phyloP scores from a whole-genome alignment of 2,113 vertebrate species.

The Micronisus gabar region DNA sequence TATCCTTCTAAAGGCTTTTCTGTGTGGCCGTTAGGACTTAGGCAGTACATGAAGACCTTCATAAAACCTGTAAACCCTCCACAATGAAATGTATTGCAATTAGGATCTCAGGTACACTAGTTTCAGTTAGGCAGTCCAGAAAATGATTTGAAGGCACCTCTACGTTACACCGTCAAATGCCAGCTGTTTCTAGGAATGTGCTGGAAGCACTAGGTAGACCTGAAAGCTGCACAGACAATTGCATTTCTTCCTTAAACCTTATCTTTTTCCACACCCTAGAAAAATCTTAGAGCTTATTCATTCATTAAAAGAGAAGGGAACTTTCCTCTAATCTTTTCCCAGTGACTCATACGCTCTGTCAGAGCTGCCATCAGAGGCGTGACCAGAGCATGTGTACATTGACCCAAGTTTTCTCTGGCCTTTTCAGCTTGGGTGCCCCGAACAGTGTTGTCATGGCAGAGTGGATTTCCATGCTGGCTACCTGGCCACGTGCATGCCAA shows the following conservation, averaged over 20 bases:
- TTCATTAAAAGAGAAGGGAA: constrained; percentile 48
- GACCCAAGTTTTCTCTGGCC: not conserved
- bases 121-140: not conserved
- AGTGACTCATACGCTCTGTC: not conserved
- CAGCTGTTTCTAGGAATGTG: not conserved
- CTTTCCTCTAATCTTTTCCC: constrained; percentile 31
- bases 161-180: not conserved
- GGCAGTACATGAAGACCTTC: not conserved
- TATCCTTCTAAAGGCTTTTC: not conserved
- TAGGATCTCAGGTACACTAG: not conserved
- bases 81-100: not conserved
- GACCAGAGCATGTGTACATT: not conserved
- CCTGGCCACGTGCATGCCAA: accelerated
- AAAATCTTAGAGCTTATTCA: constrained; percentile 26
- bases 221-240: not conserved
- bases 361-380: not conserved
- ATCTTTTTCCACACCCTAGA: constrained; percentile 49
- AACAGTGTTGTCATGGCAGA: not conserved
- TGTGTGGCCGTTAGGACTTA: not conserved
- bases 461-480: not conserved
- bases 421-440: not conserved
- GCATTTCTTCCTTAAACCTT: constrained; percentile 30
- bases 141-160: not conserved
- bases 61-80: not conserved
- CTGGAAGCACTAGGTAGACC: not conserved